Percentiles rank a stretch among this genome's conserved stretches.
Evolutionary conservation across 2,113 vertebrate species (phyloP).

Genomic region (Gymnarchus niloticus): DNA sequence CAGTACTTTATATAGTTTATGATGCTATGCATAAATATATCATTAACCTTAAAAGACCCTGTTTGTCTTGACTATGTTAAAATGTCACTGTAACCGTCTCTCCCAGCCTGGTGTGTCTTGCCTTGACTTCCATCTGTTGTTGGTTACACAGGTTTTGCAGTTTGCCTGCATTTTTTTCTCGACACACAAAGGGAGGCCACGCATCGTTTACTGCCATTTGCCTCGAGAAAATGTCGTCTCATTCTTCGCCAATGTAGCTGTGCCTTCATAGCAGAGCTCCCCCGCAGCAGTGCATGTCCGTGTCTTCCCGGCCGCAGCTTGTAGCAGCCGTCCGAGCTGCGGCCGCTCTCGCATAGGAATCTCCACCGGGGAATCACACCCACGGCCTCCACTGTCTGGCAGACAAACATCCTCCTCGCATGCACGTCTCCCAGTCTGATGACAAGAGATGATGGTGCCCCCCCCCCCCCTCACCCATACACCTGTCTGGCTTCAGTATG

Average conservation of each 20-base stretch:
- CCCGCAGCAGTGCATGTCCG: background rate
- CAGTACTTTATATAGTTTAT: no score
- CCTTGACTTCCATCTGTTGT: background rate
- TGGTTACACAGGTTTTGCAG: background rate
- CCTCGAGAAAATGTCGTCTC: background rate
- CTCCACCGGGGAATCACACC: slow-evolving; percentile 15
- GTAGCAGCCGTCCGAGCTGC: background rate
- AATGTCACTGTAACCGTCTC: background rate
- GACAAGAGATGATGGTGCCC: background rate
- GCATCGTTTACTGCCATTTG: background rate
- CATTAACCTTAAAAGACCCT: no score
- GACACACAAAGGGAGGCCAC: background rate
- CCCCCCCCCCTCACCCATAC: background rate
- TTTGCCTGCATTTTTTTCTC: background rate
- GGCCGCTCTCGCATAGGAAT: slow-evolving; percentile 6
- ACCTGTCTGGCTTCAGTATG: background rate
- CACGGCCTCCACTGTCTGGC: slow-evolving; percentile 11
- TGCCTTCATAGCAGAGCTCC: background rate
- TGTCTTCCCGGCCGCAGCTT: background rate
- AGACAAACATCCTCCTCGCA: slow-evolving; percentile 14
- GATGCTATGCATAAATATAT: no score
- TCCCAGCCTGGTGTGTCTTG: background rate
- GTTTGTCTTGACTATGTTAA: background rate
- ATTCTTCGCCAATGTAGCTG: background rate
- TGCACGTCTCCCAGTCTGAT: slow-evolving; percentile 19